Evolutionary conservation across 2,888 invertebrate species (phyloP), one percentile per base, ranked within the genome.

Genomic region (Hirtodrosophila cameraria): DNA sequence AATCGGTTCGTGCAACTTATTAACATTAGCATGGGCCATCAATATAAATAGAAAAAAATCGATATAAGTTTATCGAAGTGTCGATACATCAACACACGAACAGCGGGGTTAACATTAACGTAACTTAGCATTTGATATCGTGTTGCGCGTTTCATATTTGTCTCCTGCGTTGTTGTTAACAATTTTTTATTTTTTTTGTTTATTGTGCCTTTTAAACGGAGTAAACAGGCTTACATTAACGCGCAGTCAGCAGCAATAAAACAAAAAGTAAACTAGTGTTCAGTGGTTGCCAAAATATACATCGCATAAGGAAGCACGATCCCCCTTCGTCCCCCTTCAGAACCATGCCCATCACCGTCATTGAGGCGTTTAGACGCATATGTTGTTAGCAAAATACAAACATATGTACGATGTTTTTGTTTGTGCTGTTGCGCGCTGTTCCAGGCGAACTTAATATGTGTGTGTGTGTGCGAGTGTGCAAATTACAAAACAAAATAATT

Each of bases 151-250:
- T 73, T 50, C 41, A 45, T 31, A 35, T 39, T 16, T 28, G 30
- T 20, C 53, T 27, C 28, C 8, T 49, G 30, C 45, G 50, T 58
- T 70, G 67, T 53, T 70, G 54, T 70, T 67, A 70, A 45, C 36
- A 62, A 53, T 25, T 36, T 46, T 60, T 60, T 65, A 54, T 73
- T 71, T 63, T 71, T 71, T 68, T 71, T 73, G 70, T 71, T 71
- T 70, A 68, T 49, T 46, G 54, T 48, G 58, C 53, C 31, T 57
- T 68, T 53, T 39, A 39, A 68, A 50, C 62, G 33, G 2, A 57
- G 33, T 43, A 18, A 53, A n/a, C 42, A 39, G 23, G 7, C 31
- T 30, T 13, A 6, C 42, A 41, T 2, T 20, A 25, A 46, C 50
- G 36, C 62, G 42, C 27, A 30, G 39, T n/a, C 25, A 42, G 20